A percentile compares a stretch with the other conserved stretches of the same genome.
phyloP scores from a whole-genome alignment of 2,113 vertebrate species.

The Zosterops hypoxanthus region DNA sequence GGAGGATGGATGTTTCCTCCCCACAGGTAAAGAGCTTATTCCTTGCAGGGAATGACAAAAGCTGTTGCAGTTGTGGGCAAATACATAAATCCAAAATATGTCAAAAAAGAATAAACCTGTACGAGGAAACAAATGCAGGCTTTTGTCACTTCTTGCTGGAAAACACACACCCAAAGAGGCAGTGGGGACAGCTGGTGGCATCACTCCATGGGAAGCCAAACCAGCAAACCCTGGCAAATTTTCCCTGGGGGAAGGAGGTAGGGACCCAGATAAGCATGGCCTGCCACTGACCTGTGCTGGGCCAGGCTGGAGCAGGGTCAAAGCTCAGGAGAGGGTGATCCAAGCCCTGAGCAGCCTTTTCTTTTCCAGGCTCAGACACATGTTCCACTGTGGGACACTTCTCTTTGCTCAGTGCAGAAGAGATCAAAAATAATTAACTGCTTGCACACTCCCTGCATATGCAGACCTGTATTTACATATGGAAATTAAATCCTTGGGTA shows the following conservation, averaged over 20 bases:
- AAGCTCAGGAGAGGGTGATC: neutral
- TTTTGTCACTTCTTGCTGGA: neutral
- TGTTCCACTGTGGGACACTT: neutral
- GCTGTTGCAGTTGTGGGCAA: neutral
- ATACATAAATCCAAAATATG: rapidly evolving
- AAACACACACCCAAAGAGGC: neutral
- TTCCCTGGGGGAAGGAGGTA: neutral
- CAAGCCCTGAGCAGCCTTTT: neutral
- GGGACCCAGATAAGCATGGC: neutral
- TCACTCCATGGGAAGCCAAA: neutral
- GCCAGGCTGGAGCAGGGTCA: neutral
- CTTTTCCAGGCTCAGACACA: neutral
- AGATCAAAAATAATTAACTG: conserved; percentile 20
- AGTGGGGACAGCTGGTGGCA: neutral
- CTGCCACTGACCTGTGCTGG: neutral
- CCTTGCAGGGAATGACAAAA: neutral
- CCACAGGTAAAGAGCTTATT: neutral
- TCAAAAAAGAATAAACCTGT: neutral
- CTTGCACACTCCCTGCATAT: neutral
- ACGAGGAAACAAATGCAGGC: neutral
- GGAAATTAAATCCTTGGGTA: conserved; percentile 29
- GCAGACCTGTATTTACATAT: conserved; percentile 18
- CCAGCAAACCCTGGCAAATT: neutral
- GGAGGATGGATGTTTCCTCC: neutral
- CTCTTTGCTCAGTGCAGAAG: neutral